These are phyloP conservation scores for Catagonus wagneri DNA, from an alignment of 2,113 vertebrate genomes.

Conservation along the genomic window DNA sequence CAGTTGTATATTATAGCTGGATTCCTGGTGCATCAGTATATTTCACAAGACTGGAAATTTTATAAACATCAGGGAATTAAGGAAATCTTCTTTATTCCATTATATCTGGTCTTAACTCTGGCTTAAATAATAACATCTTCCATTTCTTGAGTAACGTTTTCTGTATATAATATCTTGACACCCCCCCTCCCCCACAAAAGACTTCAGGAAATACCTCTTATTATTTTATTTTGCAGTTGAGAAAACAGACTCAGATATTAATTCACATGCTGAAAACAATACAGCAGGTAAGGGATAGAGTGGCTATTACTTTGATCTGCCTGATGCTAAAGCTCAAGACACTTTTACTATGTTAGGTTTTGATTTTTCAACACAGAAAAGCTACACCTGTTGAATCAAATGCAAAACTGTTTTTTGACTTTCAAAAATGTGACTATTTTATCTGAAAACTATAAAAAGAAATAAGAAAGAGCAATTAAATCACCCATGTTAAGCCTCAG, in stretches of 20 bases:
- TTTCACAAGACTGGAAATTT: not conserved
- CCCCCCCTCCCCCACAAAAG: not conserved
- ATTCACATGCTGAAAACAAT: not conserved
- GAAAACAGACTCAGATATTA: not conserved
- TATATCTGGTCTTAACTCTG: not conserved
- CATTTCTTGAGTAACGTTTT: not conserved
- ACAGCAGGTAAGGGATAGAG: not conserved
- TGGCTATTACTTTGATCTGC: not conserved
- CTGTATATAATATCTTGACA: not conserved
- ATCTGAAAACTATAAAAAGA: not conserved
- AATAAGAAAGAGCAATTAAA: not conserved
- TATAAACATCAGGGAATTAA: not conserved
- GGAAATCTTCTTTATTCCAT: not conserved
- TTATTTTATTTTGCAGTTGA: conserved; percentile 7
- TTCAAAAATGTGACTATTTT: not conserved
- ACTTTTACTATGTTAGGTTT: not conserved
- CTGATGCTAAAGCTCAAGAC: not conserved
- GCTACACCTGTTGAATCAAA: not conserved
- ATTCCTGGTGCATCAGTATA: not conserved
- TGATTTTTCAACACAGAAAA: not conserved
- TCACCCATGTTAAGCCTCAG: not conserved
- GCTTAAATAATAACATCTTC: not conserved
- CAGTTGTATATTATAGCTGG: not conserved
- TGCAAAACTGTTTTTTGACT: not conserved
- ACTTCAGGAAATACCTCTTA: not conserved